A percentile compares a stretch with the other conserved stretches of the same genome.
Evolutionary conservation across 2,113 vertebrate genomes (phyloP).

Genomic region (Lontra canadensis): DNA sequence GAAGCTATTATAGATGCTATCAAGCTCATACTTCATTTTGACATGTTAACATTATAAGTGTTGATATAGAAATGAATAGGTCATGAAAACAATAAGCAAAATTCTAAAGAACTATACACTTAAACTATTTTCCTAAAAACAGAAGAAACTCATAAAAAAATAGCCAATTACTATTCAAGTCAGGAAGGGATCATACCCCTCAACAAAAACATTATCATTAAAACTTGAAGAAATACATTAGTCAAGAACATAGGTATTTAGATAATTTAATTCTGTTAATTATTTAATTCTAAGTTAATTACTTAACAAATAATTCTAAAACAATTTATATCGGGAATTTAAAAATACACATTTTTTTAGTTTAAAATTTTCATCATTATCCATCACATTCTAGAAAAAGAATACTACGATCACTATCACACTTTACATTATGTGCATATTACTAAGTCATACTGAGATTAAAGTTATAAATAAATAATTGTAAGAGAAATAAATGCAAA

Average conservation of each 20-base stretch:
- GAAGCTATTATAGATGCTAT: not conserved
- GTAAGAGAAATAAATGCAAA: not conserved
- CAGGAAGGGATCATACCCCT: not conserved
- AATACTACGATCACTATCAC: not conserved
- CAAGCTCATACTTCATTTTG: constrained; percentile 6
- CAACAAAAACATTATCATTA: not conserved
- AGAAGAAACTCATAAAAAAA: not conserved
- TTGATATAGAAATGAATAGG: not conserved
- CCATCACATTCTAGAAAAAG: not conserved
- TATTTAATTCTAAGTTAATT: not conserved
- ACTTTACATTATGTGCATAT: not conserved
- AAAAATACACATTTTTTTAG: not conserved
- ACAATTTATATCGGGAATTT: not conserved
- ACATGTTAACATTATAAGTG: not conserved
- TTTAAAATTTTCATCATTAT: constrained; percentile 33
- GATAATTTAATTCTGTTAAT: not conserved
- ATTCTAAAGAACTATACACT: not conserved
- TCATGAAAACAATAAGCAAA: not conserved
- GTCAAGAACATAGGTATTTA: not conserved
- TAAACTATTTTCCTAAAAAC: not conserved
- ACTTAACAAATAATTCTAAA: not conserved
- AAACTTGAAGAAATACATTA: not conserved
- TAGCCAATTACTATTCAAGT: not conserved
- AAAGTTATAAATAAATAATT: constrained; percentile 35
- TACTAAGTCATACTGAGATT: not conserved